Evolutionary conservation across 2,113 vertebrate genomes (phyloP).

Genomic region (Origma solitaria): DNA sequence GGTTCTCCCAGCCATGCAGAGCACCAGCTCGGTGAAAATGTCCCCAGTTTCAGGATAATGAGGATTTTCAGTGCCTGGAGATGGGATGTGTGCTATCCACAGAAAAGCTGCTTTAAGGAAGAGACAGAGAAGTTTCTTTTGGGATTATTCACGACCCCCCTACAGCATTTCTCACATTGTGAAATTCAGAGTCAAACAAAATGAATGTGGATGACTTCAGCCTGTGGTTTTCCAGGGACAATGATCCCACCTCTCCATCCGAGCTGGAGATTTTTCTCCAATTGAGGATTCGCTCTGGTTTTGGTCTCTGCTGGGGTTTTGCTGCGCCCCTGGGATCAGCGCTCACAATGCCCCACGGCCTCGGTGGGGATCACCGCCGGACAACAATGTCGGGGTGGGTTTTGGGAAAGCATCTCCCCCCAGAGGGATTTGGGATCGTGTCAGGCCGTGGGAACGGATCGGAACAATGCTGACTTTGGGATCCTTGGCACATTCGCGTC

Average conservation of each 20-base stretch:
- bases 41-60: rapidly evolving
- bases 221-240: neutral
- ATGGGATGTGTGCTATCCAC: neutral
- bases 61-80: neutral
- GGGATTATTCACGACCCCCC: neutral
- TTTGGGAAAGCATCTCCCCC: neutral
- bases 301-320: neutral
- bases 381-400: neutral
- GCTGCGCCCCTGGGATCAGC: neutral
- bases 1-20: neutral
- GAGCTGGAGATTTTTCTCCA: neutral
- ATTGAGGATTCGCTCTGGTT: neutral
- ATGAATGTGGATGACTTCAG: neutral
- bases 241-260: neutral
- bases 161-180: neutral
- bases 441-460: neutral
- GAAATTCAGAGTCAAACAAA: neutral
- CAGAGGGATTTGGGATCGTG: neutral
- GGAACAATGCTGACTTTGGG: neutral
- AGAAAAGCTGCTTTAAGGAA: neutral
- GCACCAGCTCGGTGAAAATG: neutral
- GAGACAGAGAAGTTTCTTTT: neutral
- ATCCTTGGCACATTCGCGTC: neutral
- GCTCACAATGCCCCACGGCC: neutral
- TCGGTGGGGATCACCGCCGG: neutral